Base-by-base conservation (phyloP, 2,888 invertebrate species). In the Zaprionus bogoriensis region DNA sequence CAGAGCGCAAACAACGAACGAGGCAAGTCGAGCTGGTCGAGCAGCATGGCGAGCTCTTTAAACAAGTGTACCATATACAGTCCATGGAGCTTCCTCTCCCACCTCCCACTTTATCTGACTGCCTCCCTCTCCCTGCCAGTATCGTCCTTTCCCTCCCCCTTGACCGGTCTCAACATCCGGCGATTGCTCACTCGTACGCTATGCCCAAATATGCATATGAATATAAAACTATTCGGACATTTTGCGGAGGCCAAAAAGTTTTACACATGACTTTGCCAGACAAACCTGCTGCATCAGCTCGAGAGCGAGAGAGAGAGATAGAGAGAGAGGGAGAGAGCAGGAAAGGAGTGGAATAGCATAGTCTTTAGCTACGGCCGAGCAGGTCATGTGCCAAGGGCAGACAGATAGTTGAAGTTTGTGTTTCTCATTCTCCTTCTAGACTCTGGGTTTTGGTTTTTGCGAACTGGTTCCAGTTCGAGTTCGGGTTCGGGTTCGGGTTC, bases 161-260 rank as follows among this genome's bases (percentile, higher is more conserved):
- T 2, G n/a, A 20, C 2, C 22, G 1, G 2, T 14, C 6, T 53
- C 59, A 54, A 59, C 71, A 71, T 74, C 76, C 75, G 58, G 68
- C 76, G 63, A 74, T 75, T 74, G 70, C 70, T 77, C 61, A 67
- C 74, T 67, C 72, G 64, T 54, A 64, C 59, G 60, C 57, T 66
- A 53, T 65, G 63, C 57, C 70, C 62, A 83, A 79, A 80, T 86
- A 80, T 80, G 87, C 80, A 80, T 80, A 80, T 80, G 80, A 80
- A 86, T 86, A 80, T 86, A 73, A 83, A 80, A 80, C 84, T 83
- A 86, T 77, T 86, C 65, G 70, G 77, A 55, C 73, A 83, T 72
- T 69, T 67, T 72, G 67, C 66, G 42, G 48, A 54, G 72, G 55
- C 54, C 59, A 57, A 51, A 73, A 73, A 63, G 50, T 83, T 79